These are phyloP conservation scores for Drosophila pseudotakahashii DNA, from an alignment of 2,888 invertebrate genomes.

Conservation along the genomic window DNA sequence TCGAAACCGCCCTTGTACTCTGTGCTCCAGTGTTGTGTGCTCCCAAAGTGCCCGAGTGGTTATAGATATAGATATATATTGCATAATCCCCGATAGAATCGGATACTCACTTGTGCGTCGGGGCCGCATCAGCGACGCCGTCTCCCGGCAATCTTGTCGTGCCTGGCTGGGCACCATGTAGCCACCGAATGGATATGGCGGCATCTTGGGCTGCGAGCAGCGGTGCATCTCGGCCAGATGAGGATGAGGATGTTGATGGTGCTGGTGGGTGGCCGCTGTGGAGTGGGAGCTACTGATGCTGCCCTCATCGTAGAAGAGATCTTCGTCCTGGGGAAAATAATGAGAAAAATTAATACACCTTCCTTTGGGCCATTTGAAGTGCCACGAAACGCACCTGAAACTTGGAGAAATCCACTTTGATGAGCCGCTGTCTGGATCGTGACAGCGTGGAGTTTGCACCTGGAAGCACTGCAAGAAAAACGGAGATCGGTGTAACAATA, in stretches of 20 bases:
- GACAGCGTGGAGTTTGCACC: conserved; percentile 78
- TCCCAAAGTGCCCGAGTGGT: conserved; percentile 17
- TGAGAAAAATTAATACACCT: not conserved
- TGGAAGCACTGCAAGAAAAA: conserved; percentile 83
- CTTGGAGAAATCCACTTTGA: conserved; percentile 93
- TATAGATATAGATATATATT: conserved; percentile 17
- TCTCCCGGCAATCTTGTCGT: conserved; percentile 56
- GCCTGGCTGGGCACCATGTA: conserved; percentile 73
- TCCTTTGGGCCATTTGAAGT: not conserved
- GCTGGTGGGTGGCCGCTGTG: conserved; percentile 54
- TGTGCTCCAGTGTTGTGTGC: conserved; percentile 26
- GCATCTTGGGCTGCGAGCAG: conserved; percentile 83
- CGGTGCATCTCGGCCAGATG: conserved; percentile 69
- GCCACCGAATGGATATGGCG: conserved; percentile 83
- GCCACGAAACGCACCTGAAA: conserved; percentile 86
- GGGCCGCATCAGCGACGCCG: conserved; percentile 73
- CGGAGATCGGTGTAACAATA: conserved; percentile 19
- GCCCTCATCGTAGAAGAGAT: conserved; percentile 76
- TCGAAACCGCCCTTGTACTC: conserved; percentile 5
- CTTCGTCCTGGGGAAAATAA: conserved; percentile 66
- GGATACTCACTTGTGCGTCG: conserved; percentile 84
- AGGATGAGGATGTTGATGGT: conserved; percentile 50
- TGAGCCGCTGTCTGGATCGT: conserved; percentile 86
- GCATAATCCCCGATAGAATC: conserved; percentile 18
- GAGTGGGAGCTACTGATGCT: conserved; percentile 64